These are phyloP conservation scores for Bettongia penicillata DNA, from an alignment of 2,113 vertebrate genomes.

Conservation along the genomic window DNA sequence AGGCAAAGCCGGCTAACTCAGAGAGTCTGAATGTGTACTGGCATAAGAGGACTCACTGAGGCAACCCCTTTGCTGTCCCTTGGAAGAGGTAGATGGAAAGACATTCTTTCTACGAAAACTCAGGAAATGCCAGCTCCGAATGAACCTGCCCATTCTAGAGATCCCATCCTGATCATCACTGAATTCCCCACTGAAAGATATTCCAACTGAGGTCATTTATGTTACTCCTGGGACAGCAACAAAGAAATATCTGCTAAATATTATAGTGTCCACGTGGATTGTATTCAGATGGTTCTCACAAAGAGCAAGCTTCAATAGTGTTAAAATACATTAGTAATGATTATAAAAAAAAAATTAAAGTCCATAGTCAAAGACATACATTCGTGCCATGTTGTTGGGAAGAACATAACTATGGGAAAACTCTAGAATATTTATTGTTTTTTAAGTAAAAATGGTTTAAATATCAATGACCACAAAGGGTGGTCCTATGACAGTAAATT, in stretches of 20 bases:
- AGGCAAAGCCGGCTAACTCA: neutral
- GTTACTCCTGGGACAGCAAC: neutral
- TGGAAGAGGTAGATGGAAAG: neutral
- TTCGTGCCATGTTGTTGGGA: neutral
- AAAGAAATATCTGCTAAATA: neutral
- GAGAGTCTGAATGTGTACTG: neutral
- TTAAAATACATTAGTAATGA: neutral
- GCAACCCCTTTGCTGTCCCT: neutral
- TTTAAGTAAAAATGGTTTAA: neutral
- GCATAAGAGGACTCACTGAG: too few relatives aligned
- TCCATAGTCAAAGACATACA: neutral
- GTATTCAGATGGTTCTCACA: neutral
- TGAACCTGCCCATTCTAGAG: neutral
- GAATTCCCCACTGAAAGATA: neutral
- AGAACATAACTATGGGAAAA: neutral
- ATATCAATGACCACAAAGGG: neutral
- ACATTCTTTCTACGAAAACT: neutral
- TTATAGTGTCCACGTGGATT: neutral
- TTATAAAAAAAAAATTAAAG: neutral
- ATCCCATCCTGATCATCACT: neutral
- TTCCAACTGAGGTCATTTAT: neutral
- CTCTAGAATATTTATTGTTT: neutral
- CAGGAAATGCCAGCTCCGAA: neutral
- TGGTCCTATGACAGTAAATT: neutral
- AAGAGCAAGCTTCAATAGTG: neutral